Base-by-base conservation (phyloP, 2,888 invertebrate genomes). In the Nemurella pictetii region DNA sequence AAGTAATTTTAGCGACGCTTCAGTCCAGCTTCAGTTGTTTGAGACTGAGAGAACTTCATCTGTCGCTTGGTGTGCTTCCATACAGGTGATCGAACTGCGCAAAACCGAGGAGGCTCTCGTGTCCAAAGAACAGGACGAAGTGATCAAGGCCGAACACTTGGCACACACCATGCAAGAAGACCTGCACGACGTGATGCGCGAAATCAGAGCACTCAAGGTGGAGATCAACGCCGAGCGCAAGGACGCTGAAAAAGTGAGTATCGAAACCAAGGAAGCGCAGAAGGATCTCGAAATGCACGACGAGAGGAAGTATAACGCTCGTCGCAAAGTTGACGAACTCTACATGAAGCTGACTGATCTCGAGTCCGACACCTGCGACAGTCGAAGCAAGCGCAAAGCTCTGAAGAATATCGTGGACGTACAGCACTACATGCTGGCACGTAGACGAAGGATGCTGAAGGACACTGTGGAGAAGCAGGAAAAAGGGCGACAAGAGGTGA, bases 241-340 rank as follows among this genome's bases (percentile, higher is more conserved):
- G 28, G 30, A 78, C 29, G 78, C 78, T 15, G 78, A 78, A 29
- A 28, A 30, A 28, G 78, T 29, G 0, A 29, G 28, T 29, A 3
- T n/a, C 9, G 78, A 30, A n/a, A 78, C 78, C 28, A 78, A 78
- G 30, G n/a, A 30, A 15, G 78, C 78, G 78, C 78, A 78, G 78
- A 29, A 28, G 3, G 26, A 29, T 78, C 30, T 78, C 29, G 78
- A 28, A 15, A 9, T 28, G 30, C 78, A 78, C 30, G 78, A 78
- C 28, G 28, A 78, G 30, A n/a, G 28, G 29, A 78, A 78, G 78
- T 78, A 28, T 30, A 30, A 78, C 28, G 78, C 78, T 7, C 78
- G 78, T 30, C 28, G 30, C 3, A 28, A 29, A n/a, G 78, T 78
- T 2, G 78, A 78, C 27, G 28, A 27, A 29, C 30, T 78, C 12